A percentile compares a stretch with the other conserved stretches of the same genome.
Evolutionary conservation across 2,888 invertebrate species (phyloP).

Genomic region (Ctenicera cuprea): DNA sequence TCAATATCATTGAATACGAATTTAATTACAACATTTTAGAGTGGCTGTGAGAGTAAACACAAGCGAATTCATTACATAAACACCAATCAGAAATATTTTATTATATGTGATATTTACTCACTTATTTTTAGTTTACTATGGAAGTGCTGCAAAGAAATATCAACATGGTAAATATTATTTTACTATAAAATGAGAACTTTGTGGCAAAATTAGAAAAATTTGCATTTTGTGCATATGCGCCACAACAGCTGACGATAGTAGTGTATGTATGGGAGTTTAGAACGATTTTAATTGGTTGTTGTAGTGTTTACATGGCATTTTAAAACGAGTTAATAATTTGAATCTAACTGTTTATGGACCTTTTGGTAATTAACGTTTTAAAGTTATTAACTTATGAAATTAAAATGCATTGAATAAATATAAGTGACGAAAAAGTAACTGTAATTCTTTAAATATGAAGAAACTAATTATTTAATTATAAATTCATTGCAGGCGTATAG

Average conservation of each 20-base stretch:
- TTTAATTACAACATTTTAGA: conserved; percentile 6
- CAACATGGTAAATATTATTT: conserved; percentile 22
- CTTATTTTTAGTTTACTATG: not conserved
- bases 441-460: no score
- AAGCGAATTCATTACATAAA: not conserved
- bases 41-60: conserved; percentile 10
- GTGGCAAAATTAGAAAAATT: not conserved
- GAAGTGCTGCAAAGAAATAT: not conserved
- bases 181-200: not conserved
- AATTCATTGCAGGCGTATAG: no score
- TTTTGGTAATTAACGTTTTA: no score
- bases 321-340: not conserved
- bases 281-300: not conserved
- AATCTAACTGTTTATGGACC: no score
- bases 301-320: not conserved
- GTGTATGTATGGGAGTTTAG: not conserved
- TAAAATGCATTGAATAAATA: no score
- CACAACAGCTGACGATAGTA: conserved; percentile 4
- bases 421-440: no score
- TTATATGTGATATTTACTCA: not conserved
- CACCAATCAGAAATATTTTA: not conserved
- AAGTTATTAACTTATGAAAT: no score
- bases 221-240: not conserved
- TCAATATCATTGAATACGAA: not conserved
- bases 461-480: no score